Base-by-base conservation (phyloP, 2,113 vertebrate species). In the Plestiodon gilberti region DNA sequence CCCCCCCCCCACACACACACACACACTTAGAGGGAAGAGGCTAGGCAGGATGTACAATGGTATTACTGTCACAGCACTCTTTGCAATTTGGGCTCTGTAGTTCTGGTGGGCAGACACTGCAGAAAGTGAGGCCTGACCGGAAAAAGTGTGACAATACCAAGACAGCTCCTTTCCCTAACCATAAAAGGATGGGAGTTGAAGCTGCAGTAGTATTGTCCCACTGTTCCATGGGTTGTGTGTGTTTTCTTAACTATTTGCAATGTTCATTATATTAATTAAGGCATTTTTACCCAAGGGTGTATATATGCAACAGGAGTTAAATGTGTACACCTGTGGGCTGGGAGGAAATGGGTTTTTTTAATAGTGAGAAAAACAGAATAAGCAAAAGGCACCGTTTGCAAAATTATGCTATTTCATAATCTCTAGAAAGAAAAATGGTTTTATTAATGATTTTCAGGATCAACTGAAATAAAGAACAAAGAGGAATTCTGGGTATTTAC, bases 381-480 rank as follows among this genome's bases (percentile, higher is more conserved):
- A 28, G 48, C 69, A 85, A 78, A 69, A 55, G 13, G 23, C 43
- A 77, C n/a, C 69, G 57, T 7, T 30, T 59, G 17, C 25, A 67
- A 30, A 76, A 40, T 70, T 35, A 57, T 57, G 33, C 69, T 70
- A 35, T 35, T 35, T 33, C 30, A 70, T 13, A 70, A 33, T 22
- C 35, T 71, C 17, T 71, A 79, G 52, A 20, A 38, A 67, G 23
- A 84, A 57, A 43, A 38, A 22, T 62, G 35, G 18, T 67, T 78
- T 78, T 71, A 35, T 67, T 67, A 43, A 65, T 77, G 40, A 55
- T 67, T 40, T 85, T 85, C n/a, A 78, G 48, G 78, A 57, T 78
- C 64, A 35, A 6, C 30, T 69, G 48, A 69, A 78, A 38, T 75
- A 84, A 84, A 69, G 43, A 71, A 71, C 14, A 38, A 71, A 38